Conservation (phyloP, 2,888 invertebrate genomes). For the Gnatocerus cornutus region DNA sequence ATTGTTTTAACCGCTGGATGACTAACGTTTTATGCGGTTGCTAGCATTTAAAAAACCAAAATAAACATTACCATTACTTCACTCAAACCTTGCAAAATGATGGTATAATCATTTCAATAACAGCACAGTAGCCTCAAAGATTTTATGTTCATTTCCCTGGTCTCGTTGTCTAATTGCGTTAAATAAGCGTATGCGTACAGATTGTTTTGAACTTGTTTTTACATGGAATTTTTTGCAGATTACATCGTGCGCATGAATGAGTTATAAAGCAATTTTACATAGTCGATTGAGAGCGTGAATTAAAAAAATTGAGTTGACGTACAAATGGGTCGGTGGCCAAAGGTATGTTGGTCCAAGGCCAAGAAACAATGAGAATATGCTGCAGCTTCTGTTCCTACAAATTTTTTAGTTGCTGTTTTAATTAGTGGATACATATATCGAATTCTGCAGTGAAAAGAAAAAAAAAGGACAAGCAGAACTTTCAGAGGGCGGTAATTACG, state of each 20-base stretch:
- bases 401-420: no score
- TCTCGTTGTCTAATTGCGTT: no score
- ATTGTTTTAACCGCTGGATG: conserved; percentile 2
- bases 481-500: no score
- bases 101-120: not conserved
- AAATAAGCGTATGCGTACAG: no score
- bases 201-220: no score
- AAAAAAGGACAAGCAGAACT: no score
- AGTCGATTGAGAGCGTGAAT: not conserved
- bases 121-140: not conserved
- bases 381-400: not conserved
- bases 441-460: no score
- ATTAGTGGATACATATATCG: no score
- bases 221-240: no score
- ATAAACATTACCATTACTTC: not conserved
- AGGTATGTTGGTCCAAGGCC: conserved; percentile 8
- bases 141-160: not conserved
- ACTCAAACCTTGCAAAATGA: conserved; percentile 4
- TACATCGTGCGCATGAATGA: no score
- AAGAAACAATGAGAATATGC: not conserved
- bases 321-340: conserved; percentile 1
- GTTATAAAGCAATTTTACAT: not conserved
- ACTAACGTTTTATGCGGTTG: not conserved
- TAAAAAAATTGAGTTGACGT: not conserved
- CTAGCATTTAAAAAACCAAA: conserved; percentile 1